A percentile compares a stretch with the other conserved stretches of the same genome.
Conservation (phyloP, 2,888 invertebrate species). For the Hipparchia sbordonii region DNA sequence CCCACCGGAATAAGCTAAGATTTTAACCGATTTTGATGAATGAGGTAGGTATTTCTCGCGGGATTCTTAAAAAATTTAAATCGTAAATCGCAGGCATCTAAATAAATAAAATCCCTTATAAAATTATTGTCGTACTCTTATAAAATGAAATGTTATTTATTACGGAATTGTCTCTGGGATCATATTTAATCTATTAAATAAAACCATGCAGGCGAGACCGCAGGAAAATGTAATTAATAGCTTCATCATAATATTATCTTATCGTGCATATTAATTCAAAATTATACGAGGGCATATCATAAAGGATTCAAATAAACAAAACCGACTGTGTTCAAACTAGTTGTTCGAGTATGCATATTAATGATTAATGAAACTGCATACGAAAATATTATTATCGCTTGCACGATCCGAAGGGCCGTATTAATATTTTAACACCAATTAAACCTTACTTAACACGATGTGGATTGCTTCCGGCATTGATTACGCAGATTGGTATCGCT, state of each 20-base stretch:
- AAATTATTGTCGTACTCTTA: background rate
- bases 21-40: too few species aligned
- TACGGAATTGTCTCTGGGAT: background rate
- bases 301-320: constrained; percentile 12
- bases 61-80: too few species aligned
- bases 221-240: constrained; percentile 5
- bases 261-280: background rate
- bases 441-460: constrained; percentile 57
- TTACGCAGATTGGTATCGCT: constrained; percentile 77
- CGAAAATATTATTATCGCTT: constrained; percentile 20
- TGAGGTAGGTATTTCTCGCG: too few species aligned
- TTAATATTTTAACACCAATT: constrained; percentile 59
- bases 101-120: too few species aligned
- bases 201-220: constrained; percentile 5
- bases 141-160: background rate
- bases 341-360: background rate
- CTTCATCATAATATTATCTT: background rate
- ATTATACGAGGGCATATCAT: constrained; percentile 8
- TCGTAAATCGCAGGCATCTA: too few species aligned
- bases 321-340: constrained; percentile 11
- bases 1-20: too few species aligned
- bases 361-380: constrained; percentile 15
- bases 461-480: constrained; percentile 66
- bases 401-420: constrained; percentile 39
- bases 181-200: background rate